These are phyloP conservation scores for Drepana falcataria DNA, from an alignment of 2,888 invertebrate genomes.

Conservation along the genomic window DNA sequence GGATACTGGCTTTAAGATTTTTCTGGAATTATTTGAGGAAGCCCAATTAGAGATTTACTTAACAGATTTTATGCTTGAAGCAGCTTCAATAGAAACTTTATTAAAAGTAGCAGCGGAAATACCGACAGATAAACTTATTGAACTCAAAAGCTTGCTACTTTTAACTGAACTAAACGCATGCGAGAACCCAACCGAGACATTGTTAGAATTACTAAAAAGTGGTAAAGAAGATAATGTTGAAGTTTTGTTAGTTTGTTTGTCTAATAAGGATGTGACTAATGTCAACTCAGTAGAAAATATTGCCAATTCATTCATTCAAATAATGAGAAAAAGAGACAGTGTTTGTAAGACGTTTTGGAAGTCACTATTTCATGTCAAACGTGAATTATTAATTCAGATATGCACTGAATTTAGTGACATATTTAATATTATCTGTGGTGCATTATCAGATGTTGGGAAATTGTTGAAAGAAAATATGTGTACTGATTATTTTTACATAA, in stretches of 20 bases:
- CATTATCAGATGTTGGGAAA: constrained; percentile 58
- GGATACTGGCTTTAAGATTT: constrained; percentile 49
- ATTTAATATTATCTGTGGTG: constrained; percentile 46
- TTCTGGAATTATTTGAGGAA: constrained; percentile 48
- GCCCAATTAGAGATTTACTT: constrained; percentile 48
- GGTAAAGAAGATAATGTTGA: constrained; percentile 41
- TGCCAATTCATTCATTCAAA: constrained; percentile 28
- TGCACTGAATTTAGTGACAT: constrained; percentile 48
- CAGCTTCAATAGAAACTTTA: constrained; percentile 58
- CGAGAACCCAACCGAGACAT: constrained; percentile 25
- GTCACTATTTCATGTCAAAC: constrained; percentile 40
- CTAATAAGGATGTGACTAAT: constrained; percentile 37
- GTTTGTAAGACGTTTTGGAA: constrained; percentile 52
- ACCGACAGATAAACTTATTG: constrained; percentile 37
- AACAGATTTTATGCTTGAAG: constrained; percentile 55
- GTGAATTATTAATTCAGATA: constrained; percentile 39
- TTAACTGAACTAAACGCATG: constrained; percentile 35
- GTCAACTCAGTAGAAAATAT: constrained; percentile 28
- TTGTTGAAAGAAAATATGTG: constrained; percentile 54
- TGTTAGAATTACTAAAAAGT: constrained; percentile 36
- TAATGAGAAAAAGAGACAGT: constrained; percentile 36
- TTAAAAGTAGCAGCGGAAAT: constrained; percentile 41
- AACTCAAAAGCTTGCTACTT: constrained; percentile 50
- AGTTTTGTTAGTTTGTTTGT: constrained; percentile 46
- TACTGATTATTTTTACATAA: constrained; percentile 59